These are phyloP conservation scores for Encarsia formosa DNA, from an alignment of 2,888 invertebrate species.

Conservation along the genomic window DNA sequence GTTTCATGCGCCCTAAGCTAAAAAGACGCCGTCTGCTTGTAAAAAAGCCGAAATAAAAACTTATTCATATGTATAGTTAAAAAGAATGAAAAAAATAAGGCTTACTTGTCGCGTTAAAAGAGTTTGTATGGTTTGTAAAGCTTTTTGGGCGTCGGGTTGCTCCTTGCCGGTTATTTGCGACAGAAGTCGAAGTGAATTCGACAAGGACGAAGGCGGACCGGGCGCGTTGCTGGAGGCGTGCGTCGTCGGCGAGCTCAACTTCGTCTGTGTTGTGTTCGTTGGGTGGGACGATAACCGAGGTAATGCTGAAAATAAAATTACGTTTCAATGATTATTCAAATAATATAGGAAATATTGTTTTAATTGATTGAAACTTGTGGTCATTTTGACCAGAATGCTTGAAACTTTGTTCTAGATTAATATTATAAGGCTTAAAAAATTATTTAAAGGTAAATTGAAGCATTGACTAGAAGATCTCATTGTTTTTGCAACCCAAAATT, in stretches of 20 bases:
- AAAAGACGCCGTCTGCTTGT: too few relatives aligned
- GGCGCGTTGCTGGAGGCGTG: conserved; percentile 47
- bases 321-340: not conserved
- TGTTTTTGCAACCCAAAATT: not conserved
- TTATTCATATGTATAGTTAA: not conserved
- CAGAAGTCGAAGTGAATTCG: conserved; percentile 54
- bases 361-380: too few relatives aligned
- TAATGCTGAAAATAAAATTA: conserved; percentile 51
- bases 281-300: conserved; percentile 62
- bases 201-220: conserved; percentile 52
- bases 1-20: too few relatives aligned
- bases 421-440: not conserved
- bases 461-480: too few relatives aligned
- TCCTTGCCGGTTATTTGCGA: conserved; percentile 54
- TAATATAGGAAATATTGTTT: not conserved
- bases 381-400: conserved; percentile 1
- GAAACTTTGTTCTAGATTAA: not conserved
- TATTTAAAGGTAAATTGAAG: not conserved
- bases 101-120: conserved; percentile 49
- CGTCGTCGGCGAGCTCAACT: conserved; percentile 44
- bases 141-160: conserved; percentile 56
- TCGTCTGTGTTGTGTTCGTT: conserved; percentile 45
- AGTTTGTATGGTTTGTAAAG: conserved; percentile 57
- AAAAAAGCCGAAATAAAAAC: too few relatives aligned
- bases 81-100: not conserved